Evolutionary conservation across 1,140 invertebrate species (phyloP).

Genomic region (Drosophila punjabiensis): DNA sequence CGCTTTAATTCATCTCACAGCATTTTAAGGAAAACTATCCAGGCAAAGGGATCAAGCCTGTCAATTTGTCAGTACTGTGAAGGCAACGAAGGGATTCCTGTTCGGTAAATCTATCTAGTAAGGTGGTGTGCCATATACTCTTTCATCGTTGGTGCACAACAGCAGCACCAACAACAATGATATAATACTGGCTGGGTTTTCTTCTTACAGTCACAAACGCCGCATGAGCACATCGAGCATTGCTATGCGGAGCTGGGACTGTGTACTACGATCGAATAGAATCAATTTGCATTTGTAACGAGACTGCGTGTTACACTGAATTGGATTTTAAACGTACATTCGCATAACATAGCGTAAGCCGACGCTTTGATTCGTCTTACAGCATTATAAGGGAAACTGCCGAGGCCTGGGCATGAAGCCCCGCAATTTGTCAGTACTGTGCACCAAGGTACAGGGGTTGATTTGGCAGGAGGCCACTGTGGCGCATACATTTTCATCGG

Average conservation of each 20-base stretch:
- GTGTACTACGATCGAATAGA: conserved; percentile 3
- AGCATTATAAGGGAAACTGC: conserved; percentile 82
- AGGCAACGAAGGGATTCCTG: too few species aligned
- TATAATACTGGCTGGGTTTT: conserved; percentile 72
- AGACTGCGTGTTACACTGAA: conserved; percentile 80
- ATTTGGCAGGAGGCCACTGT: conserved; percentile 34
- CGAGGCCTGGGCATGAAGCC: conserved; percentile 24
- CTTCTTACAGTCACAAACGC: conserved; percentile 81
- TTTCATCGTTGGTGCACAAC: conserved; percentile 66
- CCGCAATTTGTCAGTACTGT: conserved; percentile 72
- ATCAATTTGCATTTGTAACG: conserved; percentile 52
- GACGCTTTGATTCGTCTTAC: conserved; percentile 86
- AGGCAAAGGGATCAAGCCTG: conserved; percentile 26
- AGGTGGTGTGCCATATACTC: conserved; percentile 62
- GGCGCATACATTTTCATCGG: conserved; percentile 77
- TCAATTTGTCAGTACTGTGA: conserved; percentile 66
- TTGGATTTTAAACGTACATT: conserved; percentile 48
- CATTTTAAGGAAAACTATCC: conserved; percentile 75
- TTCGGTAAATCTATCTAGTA: not conserved
- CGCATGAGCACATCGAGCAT: conserved; percentile 73
- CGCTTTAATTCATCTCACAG: conserved; percentile 86
- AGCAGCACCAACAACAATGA: conserved; percentile 57
- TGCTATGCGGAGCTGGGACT: conserved; percentile 84
- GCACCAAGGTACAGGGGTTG: not conserved
- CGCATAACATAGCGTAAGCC: conserved; percentile 82